A percentile compares a stretch with the other conserved stretches of the same genome.
These are phyloP conservation scores for Aethes cnicana DNA, from an alignment of 2,888 invertebrate genomes.

Conservation along the genomic window DNA sequence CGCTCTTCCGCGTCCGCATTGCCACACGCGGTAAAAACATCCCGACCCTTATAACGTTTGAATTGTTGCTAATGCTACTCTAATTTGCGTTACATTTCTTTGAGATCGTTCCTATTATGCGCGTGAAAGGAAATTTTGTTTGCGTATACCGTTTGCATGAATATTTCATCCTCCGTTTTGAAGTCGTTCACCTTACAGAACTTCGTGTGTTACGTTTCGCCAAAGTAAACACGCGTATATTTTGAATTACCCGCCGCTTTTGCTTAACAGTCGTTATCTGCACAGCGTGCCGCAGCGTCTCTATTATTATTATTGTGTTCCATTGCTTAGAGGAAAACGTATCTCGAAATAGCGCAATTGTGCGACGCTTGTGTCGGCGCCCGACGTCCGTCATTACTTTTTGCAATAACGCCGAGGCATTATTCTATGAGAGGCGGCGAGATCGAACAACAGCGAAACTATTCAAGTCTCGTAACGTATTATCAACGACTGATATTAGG, in stretches of 20 bases:
- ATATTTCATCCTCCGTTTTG: constrained; percentile 38
- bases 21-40: constrained; percentile 54
- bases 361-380: constrained; percentile 50
- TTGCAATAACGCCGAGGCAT: constrained; percentile 42
- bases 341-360: constrained; percentile 71
- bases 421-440: constrained; percentile 1
- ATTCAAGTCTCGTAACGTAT: background rate
- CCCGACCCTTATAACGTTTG: constrained; percentile 56
- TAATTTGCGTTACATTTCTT: constrained; percentile 53
- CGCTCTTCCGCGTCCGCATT: constrained; percentile 45
- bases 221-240: constrained; percentile 5
- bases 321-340: constrained; percentile 71
- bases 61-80: constrained; percentile 54
- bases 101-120: constrained; percentile 44
- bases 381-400: constrained; percentile 62
- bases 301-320: constrained; percentile 60
- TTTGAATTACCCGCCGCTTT: constrained; percentile 44
- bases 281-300: constrained; percentile 44
- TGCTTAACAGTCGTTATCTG: constrained; percentile 50
- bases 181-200: constrained; percentile 61
- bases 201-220: constrained; percentile 49
- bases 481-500: background rate
- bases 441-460: constrained; percentile 1
- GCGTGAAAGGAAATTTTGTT: constrained; percentile 44
- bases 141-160: constrained; percentile 44